A percentile compares a stretch with the other conserved stretches of the same genome.
Conservation (phyloP, 2,113 vertebrate species). For the Pristiophorus japonicus region DNA sequence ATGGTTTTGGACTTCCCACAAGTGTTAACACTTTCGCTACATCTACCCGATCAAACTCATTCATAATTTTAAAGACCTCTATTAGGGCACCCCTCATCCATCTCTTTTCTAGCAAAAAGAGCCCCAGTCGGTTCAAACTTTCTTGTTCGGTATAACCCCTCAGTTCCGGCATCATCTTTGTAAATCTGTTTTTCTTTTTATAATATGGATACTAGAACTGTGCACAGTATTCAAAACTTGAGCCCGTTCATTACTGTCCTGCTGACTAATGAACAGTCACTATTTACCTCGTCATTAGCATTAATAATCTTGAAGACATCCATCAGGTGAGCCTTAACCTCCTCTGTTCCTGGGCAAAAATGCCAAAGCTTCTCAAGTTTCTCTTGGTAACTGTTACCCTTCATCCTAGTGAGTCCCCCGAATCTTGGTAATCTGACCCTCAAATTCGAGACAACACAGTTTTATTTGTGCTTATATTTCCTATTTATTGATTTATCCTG, state of each 20-base stretch:
- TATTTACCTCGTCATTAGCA: not conserved
- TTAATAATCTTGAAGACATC: not conserved
- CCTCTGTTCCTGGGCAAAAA: not conserved
- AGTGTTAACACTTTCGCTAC: too few relatives aligned
- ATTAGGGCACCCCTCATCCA: not conserved
- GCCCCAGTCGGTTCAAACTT: not conserved
- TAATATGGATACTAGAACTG: not conserved
- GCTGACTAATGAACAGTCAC: not conserved
- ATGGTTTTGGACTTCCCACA: not conserved
- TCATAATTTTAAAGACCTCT: not conserved
- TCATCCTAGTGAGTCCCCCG: not conserved
- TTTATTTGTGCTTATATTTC: not conserved
- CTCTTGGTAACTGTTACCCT: not conserved
- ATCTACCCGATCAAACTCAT: not conserved
- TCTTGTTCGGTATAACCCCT: not conserved
- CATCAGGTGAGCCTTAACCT: not conserved
- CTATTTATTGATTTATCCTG: not conserved
- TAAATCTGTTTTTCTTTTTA: not conserved
- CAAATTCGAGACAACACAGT: not conserved
- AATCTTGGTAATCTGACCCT: not conserved
- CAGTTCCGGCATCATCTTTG: not conserved
- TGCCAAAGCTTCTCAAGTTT: not conserved
- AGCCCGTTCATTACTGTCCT: not conserved
- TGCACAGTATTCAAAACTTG: not conserved
- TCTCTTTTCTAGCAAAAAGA: not conserved